Evolutionary conservation across 2,797 vertebrate species (phyloP).

Genomic region (Parauchenoglanis ngamensis): DNA sequence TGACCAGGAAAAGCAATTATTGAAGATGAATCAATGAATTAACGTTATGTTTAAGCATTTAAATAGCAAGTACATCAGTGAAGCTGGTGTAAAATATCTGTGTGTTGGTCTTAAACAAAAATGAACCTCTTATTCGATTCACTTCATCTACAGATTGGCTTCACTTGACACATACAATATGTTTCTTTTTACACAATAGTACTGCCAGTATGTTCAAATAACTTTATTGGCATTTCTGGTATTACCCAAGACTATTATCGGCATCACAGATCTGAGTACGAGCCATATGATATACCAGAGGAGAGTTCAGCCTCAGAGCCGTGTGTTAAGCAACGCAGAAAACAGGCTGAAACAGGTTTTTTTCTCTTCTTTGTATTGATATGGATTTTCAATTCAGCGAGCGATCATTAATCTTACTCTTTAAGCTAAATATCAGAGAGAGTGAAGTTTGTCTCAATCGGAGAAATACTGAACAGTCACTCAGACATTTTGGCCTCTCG

Average conservation of each 20-base stretch:
- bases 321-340: constrained; percentile 15
- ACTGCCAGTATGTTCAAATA: constrained; percentile 14
- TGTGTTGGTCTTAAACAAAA: not conserved
- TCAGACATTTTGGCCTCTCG: constrained; percentile 40
- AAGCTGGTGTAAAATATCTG: not conserved
- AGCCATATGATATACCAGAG: constrained; percentile 17
- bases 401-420: not conserved
- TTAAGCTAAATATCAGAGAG: constrained; percentile 3
- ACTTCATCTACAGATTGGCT: not conserved
- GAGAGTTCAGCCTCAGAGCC: not conserved
- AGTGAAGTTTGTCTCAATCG: constrained; percentile 12
- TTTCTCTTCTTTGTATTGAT: not conserved
- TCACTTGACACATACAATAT: not conserved
- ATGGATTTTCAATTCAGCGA: not conserved
- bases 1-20: not conserved
- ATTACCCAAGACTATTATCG: constrained; percentile 24
- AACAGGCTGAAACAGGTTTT: constrained; percentile 22
- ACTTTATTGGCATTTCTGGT: constrained; percentile 14
- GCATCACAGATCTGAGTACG: constrained; percentile 4
- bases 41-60: not conserved
- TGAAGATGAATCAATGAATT: not conserved
- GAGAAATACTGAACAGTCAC: constrained; percentile 38
- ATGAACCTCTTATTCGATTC: not conserved
- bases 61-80: not conserved
- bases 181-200: constrained; percentile 5